Evolutionary conservation across 2,113 vertebrate species (phyloP).

Genomic region (Spermophilus dauricus): DNA sequence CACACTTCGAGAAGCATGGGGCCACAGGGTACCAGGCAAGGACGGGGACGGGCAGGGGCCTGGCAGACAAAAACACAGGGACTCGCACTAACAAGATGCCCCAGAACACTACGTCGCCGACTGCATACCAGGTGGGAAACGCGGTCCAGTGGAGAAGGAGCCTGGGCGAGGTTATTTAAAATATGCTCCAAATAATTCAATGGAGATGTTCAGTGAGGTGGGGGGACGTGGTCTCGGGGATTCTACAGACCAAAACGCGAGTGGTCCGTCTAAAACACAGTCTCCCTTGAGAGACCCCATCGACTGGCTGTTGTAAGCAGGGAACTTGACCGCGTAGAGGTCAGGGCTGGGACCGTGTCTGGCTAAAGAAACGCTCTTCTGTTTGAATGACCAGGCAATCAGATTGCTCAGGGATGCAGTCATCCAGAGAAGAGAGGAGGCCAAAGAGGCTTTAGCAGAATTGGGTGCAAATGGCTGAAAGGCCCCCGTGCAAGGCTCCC

Average conservation of each 20-base stretch:
- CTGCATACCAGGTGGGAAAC: neutral
- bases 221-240: accelerated
- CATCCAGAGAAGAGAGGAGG: neutral
- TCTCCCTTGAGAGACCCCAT: neutral
- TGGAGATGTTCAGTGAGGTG: neutral
- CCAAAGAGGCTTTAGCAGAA: neutral
- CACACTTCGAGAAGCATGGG: neutral
- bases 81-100: neutral
- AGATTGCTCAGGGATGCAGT: conserved; percentile 44
- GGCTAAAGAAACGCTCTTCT: conserved; percentile 59
- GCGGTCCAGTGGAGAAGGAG: neutral
- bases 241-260: neutral
- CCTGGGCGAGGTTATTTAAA: neutral
- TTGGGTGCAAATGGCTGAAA: neutral
- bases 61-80: neutral
- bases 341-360: neutral
- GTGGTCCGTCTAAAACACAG: neutral
- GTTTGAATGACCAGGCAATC: conserved; percentile 14
- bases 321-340: neutral
- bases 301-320: neutral
- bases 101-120: neutral
- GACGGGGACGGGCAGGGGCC: neutral
- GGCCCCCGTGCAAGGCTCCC: neutral
- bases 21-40: neutral
- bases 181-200: neutral